Evolutionary conservation across 2,113 vertebrate genomes (phyloP).

Genomic region (Cinclus mexicanus): DNA sequence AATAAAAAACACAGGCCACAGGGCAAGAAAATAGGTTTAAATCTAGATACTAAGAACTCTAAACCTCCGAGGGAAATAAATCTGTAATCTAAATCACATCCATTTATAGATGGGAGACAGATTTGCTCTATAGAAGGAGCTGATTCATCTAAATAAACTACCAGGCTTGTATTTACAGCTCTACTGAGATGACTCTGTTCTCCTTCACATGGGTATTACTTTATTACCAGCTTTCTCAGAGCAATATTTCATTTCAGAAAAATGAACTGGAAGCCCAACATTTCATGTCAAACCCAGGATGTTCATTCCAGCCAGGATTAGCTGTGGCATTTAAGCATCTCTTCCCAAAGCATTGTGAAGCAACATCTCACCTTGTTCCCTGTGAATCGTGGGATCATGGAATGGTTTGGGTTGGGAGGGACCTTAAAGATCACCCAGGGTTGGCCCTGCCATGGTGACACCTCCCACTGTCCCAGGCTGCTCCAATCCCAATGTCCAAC

Average conservation of each 20-base stretch:
- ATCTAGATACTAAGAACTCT: not conserved
- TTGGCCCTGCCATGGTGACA: not conserved
- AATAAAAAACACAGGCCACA: not conserved
- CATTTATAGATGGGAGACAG: not conserved
- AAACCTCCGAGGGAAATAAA: constrained; percentile 6
- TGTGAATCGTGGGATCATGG: accelerated
- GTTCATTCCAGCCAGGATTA: not conserved
- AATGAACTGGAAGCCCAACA: not conserved
- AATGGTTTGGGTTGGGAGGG: not conserved
- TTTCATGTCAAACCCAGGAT: not conserved
- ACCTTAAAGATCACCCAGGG: accelerated
- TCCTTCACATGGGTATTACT: not conserved
- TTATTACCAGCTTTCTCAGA: not conserved
- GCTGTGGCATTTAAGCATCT: not conserved
- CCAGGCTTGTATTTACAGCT: constrained; percentile 4
- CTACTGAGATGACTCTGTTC: not conserved
- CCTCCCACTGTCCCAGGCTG: not conserved
- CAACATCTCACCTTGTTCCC: not conserved
- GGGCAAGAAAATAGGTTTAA: constrained; percentile 1
- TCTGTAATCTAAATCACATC: not conserved
- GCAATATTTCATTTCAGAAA: not conserved
- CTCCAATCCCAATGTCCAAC: not conserved
- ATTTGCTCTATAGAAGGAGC: not conserved
- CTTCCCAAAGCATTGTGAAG: not conserved
- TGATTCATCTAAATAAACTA: constrained; percentile 23